Conservation (phyloP, 2,113 vertebrate genomes). For the Brachypodius melanocephalos region DNA sequence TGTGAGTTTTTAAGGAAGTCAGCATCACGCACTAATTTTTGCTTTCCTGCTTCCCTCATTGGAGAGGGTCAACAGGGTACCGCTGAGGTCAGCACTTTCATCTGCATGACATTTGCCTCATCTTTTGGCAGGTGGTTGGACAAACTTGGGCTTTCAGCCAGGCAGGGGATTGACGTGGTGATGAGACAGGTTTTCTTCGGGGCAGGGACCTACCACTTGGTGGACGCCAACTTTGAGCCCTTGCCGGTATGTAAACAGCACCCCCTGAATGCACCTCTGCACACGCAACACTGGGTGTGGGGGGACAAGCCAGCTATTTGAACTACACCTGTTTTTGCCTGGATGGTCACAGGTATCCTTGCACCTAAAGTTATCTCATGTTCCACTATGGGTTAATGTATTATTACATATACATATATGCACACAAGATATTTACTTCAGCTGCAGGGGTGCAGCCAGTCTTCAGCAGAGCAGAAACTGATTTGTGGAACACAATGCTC, state of each 20-base stretch:
- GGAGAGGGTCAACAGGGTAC: neutral
- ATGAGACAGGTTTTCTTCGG: constrained; percentile 93
- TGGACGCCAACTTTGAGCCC: constrained; percentile 86
- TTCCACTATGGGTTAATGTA: neutral
- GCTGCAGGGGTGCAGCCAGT: neutral
- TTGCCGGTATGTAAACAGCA: constrained; percentile 80
- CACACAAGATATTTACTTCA: neutral
- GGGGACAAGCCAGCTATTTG: neutral
- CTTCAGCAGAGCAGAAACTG: neutral
- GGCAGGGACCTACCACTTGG: constrained; percentile 87
- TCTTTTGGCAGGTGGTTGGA: constrained; percentile 90
- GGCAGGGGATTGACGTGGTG: constrained; percentile 85
- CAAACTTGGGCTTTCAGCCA: constrained; percentile 88
- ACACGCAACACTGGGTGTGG: neutral
- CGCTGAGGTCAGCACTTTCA: neutral
- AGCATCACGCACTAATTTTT: neutral
- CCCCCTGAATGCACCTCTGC: neutral
- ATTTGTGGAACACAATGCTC: neutral
- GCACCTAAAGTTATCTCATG: neutral
- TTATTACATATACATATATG: neutral
- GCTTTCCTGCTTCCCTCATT: neutral
- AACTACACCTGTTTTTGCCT: neutral
- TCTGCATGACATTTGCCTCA: neutral
- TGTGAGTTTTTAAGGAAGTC: neutral
- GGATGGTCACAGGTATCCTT: no score